Base-by-base conservation (phyloP, 2,888 invertebrate species). In the Drosophila mettleri region DNA sequence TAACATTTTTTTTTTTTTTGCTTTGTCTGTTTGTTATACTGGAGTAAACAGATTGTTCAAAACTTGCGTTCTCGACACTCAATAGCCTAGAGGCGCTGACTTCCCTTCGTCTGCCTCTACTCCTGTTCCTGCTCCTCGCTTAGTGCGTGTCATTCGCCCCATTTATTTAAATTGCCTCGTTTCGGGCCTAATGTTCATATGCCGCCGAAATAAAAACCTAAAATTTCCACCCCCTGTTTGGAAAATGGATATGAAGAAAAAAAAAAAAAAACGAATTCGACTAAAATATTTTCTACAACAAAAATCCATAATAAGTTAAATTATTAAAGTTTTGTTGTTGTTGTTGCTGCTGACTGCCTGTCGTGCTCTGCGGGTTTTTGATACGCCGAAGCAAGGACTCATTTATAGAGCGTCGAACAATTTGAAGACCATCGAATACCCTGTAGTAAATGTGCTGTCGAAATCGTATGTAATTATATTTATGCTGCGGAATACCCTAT, bases 91-190 rank as follows among this genome's bases (percentile, higher is more conserved):
- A 38, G n/a, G 10, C 48, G 7, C 3, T 48, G 4, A 24, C 38
- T 14, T 22, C 39, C 22, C 9, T 16, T 31, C 41, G 53, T n/a
- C 45, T 52, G 14, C 41, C 41, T 12, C 34, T 29, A 12, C 41
- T 29, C 20, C 33, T 20, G 22, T 38, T 12, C 2, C 6, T 24
- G 45, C 45, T 49, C 24, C 48, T 41, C 57, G 60, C 69, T 65
- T 69, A 64, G 79, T 88, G 83, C 88, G 88, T 82, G 76, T 78
- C 81, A 73, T 83, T 73, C 55, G 80, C 84, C 80, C 83, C 86
- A 77, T 88, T 89, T 88, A 88, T 88, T 88, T 86, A 88, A 88
- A 89, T 88, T 89, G 88, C 89, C 86, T 66, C 74, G 80, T 80
- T 89, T 82, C 52, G 76, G 62, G 57, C 58, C 64, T 81, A 86